These are phyloP conservation scores for Charadrius vociferus DNA, from an alignment of 2,113 vertebrate genomes.

Conservation along the genomic window DNA sequence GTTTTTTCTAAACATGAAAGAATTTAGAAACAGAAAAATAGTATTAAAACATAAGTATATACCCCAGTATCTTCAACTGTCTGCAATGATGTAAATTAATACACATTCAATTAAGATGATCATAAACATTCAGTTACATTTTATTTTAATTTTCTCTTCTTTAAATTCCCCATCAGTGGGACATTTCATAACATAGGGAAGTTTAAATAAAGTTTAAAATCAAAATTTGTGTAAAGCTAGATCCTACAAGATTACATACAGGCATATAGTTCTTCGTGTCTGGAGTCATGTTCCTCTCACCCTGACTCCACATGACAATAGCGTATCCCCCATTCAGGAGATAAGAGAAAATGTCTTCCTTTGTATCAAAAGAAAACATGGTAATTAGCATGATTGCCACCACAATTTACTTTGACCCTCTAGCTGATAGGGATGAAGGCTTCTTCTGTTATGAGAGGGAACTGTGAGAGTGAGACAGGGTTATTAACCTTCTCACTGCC, in stretches of 20 bases:
- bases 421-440: background rate
- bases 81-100: background rate
- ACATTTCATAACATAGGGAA: background rate
- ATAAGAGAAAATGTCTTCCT: background rate
- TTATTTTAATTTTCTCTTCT: background rate
- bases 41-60: background rate
- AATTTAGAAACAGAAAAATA: background rate
- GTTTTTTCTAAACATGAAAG: background rate
- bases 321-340: background rate
- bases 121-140: background rate
- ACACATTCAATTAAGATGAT: background rate
- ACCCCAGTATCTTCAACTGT: background rate
- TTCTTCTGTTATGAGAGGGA: background rate
- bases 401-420: background rate
- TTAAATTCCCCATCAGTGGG: background rate
- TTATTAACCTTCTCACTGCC: background rate
- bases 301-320: background rate
- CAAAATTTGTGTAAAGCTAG: background rate
- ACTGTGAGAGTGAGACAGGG: background rate
- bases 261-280: accelerated
- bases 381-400: background rate
- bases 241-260: background rate
- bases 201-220: background rate
- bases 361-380: background rate
- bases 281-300: background rate